These are phyloP conservation scores for Troides oblongomaculatus DNA, from an alignment of 2,888 invertebrate genomes.

Conservation along the genomic window DNA sequence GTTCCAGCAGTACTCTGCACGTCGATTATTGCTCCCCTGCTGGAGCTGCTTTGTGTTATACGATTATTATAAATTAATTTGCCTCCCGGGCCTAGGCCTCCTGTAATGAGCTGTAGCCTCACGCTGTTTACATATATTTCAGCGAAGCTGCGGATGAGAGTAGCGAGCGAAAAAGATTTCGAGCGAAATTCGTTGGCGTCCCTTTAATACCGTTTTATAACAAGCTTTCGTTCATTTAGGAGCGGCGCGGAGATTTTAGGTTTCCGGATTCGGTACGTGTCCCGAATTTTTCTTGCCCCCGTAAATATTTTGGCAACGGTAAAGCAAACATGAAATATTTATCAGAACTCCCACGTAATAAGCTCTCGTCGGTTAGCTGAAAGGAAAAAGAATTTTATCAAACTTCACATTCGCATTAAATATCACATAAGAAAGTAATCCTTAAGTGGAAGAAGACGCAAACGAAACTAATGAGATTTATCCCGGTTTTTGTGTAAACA, in stretches of 20 bases:
- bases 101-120: conserved; percentile 54
- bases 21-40: conserved; percentile 20
- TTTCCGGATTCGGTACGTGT: conserved; percentile 43
- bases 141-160: conserved; percentile 27
- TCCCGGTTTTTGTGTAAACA: too few relatives aligned
- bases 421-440: too few relatives aligned
- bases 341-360: conserved; percentile 4
- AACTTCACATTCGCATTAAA: neutral
- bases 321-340: conserved; percentile 21
- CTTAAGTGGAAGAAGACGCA: too few relatives aligned
- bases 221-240: conserved; percentile 57
- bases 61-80: conserved; percentile 65
- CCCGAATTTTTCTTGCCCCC: conserved; percentile 23
- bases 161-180: conserved; percentile 34
- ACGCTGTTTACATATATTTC: conserved; percentile 54
- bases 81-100: conserved; percentile 42
- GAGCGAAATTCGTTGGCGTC: conserved; percentile 35
- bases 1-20: too few relatives aligned
- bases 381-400: neutral
- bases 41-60: conserved; percentile 49
- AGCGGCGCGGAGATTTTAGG: conserved; percentile 47
- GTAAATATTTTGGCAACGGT: conserved; percentile 16
- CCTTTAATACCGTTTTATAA: conserved; percentile 56
- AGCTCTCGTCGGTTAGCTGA: neutral
- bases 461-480: too few relatives aligned